A percentile compares a stretch with the other conserved stretches of the same genome.
Evolutionary conservation across 2,888 invertebrate genomes (phyloP).

Genomic region (Helicoverpa assulta): DNA sequence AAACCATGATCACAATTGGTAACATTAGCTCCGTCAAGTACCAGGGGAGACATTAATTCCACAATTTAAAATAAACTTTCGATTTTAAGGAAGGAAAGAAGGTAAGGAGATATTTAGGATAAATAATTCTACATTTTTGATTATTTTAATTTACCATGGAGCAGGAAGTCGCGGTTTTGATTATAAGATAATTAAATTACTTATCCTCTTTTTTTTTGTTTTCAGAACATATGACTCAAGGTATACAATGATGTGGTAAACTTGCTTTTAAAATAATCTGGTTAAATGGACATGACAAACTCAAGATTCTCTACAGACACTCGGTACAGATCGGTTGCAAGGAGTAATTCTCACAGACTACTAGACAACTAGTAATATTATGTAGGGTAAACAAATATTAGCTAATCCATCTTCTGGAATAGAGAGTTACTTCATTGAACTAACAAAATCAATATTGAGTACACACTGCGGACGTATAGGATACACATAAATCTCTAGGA

Average conservation of each 20-base stretch:
- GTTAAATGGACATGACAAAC: too few relatives aligned
- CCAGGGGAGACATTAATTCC: not conserved
- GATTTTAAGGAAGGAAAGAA: too few relatives aligned
- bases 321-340: too few relatives aligned
- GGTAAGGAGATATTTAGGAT: slow-evolving; percentile 56
- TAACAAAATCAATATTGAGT: not conserved
- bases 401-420: not conserved
- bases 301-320: too few relatives aligned
- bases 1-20: too few relatives aligned
- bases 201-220: too few relatives aligned
- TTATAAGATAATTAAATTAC: not conserved
- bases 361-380: too few relatives aligned
- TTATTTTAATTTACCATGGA: slow-evolving; percentile 27
- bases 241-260: too few relatives aligned
- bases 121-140: slow-evolving; percentile 37
- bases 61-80: not conserved
- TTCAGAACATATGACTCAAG: too few relatives aligned
- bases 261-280: too few relatives aligned
- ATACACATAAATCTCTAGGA: slow-evolving; percentile 16
- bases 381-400: not conserved
- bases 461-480: not conserved
- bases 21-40: not conserved
- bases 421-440: not conserved
- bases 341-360: too few relatives aligned
- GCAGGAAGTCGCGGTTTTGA: not conserved